A percentile compares a stretch with the other conserved stretches of the same genome.
These are phyloP conservation scores for Limulus polyphemus DNA, from an alignment of 2,888 invertebrate genomes.

Conservation along the genomic window DNA sequence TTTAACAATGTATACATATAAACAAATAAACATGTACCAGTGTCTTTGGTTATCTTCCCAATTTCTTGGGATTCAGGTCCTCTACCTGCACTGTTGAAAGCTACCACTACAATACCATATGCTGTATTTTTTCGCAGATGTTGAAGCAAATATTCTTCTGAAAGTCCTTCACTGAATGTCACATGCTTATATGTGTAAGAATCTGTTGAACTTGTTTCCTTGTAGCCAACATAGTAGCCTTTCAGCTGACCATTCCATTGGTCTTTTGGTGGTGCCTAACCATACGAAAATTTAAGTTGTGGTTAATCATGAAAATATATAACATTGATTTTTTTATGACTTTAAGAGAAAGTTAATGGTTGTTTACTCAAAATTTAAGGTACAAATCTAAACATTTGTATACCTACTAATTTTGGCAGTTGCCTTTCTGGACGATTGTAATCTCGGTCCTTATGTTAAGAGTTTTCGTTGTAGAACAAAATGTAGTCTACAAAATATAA, in stretches of 20 bases:
- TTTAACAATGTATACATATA: too few relatives aligned
- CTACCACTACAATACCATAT: slow-evolving; percentile 15
- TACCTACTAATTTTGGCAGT: too few relatives aligned
- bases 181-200: slow-evolving; percentile 12
- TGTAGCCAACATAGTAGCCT: slow-evolving; percentile 21
- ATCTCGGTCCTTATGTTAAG: slow-evolving; percentile 22
- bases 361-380: too few relatives aligned
- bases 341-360: too few relatives aligned
- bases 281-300: too few relatives aligned
- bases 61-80: slow-evolving; percentile 21
- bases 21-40: slow-evolving; percentile 6
- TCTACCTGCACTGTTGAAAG: slow-evolving; percentile 17
- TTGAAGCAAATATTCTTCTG: slow-evolving; percentile 9
- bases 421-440: slow-evolving; percentile 10
- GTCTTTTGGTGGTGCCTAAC: slow-evolving; percentile 16
- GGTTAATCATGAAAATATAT: too few relatives aligned
- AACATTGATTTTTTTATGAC: too few relatives aligned
- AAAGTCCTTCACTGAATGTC: slow-evolving; percentile 3
- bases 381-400: too few relatives aligned
- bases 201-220: background rate
- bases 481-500: slow-evolving; percentile 17
- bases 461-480: slow-evolving; percentile 23
- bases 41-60: slow-evolving; percentile 12
- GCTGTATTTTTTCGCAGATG: slow-evolving; percentile 5
- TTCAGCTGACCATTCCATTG: slow-evolving; percentile 21